Evolutionary conservation across 2,797 vertebrate species (phyloP).

Genomic region (Mus spretus): DNA sequence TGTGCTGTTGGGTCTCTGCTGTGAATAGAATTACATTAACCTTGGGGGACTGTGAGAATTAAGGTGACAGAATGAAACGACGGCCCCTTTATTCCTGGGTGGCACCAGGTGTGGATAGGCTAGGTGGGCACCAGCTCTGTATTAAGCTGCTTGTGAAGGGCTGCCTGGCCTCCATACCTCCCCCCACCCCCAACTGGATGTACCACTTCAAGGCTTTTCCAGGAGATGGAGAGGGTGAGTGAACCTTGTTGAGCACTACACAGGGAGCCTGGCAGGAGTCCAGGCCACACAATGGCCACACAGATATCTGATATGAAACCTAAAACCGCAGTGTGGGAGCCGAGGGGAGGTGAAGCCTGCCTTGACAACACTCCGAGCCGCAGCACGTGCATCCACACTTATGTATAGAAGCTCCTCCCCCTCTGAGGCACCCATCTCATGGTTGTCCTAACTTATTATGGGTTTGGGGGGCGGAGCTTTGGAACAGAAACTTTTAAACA

Average conservation of each 20-base stretch:
- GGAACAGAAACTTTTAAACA: neutral
- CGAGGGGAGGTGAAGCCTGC: slow-evolving; percentile 23
- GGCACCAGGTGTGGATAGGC: neutral
- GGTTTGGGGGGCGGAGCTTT: neutral
- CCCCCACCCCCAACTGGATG: fast-evolving
- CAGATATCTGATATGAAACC: slow-evolving; percentile 46
- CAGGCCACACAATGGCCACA: slow-evolving; percentile 62
- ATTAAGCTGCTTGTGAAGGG: neutral
- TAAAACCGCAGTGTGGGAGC: slow-evolving; percentile 46
- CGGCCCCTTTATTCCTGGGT: neutral
- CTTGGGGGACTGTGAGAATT: neutral
- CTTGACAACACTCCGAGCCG: neutral
- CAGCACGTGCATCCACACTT: slow-evolving; percentile 56
- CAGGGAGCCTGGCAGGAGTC: slow-evolving; percentile 55
- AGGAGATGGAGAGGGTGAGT: neutral
- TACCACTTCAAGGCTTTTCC: neutral
- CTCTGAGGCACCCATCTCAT: neutral
- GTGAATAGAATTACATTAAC: neutral
- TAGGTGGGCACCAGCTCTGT: fast-evolving
- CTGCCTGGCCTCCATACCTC: too few species aligned
- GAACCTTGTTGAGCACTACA: neutral
- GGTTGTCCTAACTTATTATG: slow-evolving; percentile 9
- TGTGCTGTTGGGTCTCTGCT: neutral
- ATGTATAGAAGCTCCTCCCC: slow-evolving; percentile 39
- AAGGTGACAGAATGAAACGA: neutral